Evolutionary conservation across 2,888 invertebrate species (phyloP).

Genomic region (Acanthosoma haemorrhoidale): DNA sequence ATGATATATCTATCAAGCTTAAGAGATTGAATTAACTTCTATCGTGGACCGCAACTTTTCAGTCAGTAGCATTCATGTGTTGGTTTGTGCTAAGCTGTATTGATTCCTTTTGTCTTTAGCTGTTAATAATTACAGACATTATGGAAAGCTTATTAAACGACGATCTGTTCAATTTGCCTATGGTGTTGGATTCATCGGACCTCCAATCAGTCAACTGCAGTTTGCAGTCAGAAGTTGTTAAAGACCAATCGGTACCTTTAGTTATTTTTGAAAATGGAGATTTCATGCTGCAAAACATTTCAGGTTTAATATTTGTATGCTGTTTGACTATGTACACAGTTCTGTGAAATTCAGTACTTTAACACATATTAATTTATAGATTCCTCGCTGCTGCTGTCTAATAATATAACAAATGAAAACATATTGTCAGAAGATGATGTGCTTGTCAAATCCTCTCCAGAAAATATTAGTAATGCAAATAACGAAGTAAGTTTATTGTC

Average conservation of each 20-base stretch:
- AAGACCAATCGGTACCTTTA: conserved; percentile 22
- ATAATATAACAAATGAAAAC: background rate
- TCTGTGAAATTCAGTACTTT: background rate
- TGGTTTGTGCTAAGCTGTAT: background rate
- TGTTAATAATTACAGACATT: background rate
- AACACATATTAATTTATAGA: background rate
- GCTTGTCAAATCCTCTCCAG: background rate
- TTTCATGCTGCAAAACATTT: background rate
- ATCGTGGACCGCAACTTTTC: background rate
- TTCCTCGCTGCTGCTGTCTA: background rate
- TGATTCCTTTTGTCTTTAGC: background rate
- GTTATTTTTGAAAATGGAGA: conserved; percentile 27
- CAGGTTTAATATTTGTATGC: conserved; percentile 15
- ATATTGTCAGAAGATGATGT: background rate
- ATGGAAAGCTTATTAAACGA: conserved; percentile 21
- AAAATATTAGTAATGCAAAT: no score
- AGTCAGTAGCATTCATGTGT: background rate
- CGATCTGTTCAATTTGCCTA: conserved; percentile 16
- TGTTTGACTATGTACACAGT: background rate
- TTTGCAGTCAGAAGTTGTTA: conserved; percentile 18
- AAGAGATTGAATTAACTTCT: background rate
- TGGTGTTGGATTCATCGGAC: conserved; percentile 13
- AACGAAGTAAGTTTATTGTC: no score
- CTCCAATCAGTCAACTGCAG: conserved; percentile 6
- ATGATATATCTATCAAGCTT: background rate